Conservation (phyloP, 1,140 invertebrate genomes). For the Zaprionus camerounensis region DNA sequence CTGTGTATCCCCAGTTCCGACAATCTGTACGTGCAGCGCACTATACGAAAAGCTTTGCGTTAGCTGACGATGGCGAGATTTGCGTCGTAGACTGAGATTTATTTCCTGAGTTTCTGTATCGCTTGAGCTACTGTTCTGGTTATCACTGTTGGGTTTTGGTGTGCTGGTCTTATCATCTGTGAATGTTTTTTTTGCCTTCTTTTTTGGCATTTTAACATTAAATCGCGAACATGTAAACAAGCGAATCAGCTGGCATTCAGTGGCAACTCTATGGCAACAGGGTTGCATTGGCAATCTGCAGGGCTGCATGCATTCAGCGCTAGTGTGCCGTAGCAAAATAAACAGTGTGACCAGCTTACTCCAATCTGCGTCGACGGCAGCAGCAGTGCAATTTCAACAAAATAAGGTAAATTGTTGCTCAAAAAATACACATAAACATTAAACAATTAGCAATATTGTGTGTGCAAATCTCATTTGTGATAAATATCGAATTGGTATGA, state of each 20-base stretch:
- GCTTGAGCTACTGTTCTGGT: constrained; percentile 29
- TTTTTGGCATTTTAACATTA: constrained; percentile 43
- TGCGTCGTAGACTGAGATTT: constrained; percentile 49
- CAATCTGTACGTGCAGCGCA: constrained; percentile 49
- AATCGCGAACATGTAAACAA: constrained; percentile 26
- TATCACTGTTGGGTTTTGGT: constrained; percentile 1
- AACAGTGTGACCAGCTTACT: constrained; percentile 51
- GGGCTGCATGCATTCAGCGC: not conserved
- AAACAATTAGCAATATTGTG: constrained; percentile 57
- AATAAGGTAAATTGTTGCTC: constrained; percentile 75
- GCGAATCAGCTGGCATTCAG: constrained; percentile 14
- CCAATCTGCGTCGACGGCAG: constrained; percentile 36
- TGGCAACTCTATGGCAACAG: constrained; percentile 16
- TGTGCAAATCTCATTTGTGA: constrained; percentile 7
- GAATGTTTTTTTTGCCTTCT: not conserved
- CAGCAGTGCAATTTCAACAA: constrained; percentile 75
- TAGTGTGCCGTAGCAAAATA: not conserved
- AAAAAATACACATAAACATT: constrained; percentile 51
- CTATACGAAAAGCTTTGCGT: constrained; percentile 44
- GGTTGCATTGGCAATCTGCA: constrained; percentile 14
- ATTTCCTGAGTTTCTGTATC: constrained; percentile 45
- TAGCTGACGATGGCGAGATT: constrained; percentile 18
- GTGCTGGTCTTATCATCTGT: not conserved
- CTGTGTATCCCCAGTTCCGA: constrained; percentile 15
- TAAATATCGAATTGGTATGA: constrained; percentile 12